These are phyloP conservation scores for Platycheirus rosarum DNA, from an alignment of 2,888 invertebrate species.

Conservation along the genomic window DNA sequence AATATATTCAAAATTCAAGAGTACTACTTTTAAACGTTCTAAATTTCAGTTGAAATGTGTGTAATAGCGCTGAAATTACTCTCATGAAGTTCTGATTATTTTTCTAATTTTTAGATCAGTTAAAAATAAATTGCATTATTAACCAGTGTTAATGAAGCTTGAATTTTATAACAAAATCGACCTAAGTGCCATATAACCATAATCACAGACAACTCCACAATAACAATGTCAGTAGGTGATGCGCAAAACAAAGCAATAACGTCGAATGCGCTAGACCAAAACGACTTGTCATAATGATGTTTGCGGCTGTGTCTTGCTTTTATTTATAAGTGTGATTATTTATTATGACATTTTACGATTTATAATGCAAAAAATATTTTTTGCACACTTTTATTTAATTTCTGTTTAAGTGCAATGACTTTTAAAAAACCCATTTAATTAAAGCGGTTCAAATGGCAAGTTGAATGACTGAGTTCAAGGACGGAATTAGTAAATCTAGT, in stretches of 20 bases:
- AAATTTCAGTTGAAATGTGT: too few species aligned
- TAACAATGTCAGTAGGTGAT: conserved; percentile 57
- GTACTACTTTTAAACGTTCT: too few species aligned
- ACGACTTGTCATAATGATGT: neutral
- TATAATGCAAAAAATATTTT: neutral
- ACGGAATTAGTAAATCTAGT: neutral
- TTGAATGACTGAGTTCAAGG: conserved; percentile 12
- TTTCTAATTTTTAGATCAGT: too few species aligned
- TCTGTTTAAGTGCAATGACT: conserved; percentile 31
- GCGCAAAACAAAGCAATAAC: conserved; percentile 7
- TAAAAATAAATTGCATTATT: too few species aligned
- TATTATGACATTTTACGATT: conserved; percentile 18
- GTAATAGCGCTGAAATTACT: too few species aligned
- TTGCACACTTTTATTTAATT: neutral
- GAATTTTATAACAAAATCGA: too few species aligned
- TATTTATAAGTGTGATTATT: neutral
- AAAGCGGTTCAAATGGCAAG: conserved; percentile 8
- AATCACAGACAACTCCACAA: neutral
- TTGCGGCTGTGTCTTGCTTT: conserved; percentile 10
- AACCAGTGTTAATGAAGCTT: too few species aligned
- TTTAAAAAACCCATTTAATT: neutral
- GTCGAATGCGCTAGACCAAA: conserved; percentile 41
- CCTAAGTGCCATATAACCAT: too few species aligned
- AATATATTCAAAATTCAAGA: too few species aligned
- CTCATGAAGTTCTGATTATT: too few species aligned